These are phyloP conservation scores for Embiotoca jacksoni DNA, from an alignment of 2,113 vertebrate species.

Conservation along the genomic window DNA sequence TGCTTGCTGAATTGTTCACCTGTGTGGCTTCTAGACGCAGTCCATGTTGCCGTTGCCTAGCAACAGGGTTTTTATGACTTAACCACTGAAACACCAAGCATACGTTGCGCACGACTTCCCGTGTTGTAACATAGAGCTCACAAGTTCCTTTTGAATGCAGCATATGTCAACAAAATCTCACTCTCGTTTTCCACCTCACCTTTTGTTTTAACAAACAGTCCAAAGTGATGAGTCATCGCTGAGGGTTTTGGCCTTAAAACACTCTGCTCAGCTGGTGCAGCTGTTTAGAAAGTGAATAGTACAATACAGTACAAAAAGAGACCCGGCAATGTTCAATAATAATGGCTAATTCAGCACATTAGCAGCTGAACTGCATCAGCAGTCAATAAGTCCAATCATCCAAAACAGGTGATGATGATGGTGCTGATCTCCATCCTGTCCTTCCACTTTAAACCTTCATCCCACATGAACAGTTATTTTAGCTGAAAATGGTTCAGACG, in stretches of 20 bases:
- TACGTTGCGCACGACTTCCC: too few relatives aligned
- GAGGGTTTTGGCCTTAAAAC: constrained; percentile 5
- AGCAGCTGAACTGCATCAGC: constrained; percentile 19
- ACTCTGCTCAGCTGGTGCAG: not conserved
- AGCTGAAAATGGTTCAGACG: not conserved
- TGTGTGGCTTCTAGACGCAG: too few relatives aligned
- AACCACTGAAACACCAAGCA: too few relatives aligned
- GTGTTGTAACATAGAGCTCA: too few relatives aligned
- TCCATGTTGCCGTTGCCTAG: too few relatives aligned
- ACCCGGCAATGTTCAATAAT: not conserved
- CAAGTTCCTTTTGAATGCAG: too few relatives aligned
- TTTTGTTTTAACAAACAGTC: constrained; percentile 20
- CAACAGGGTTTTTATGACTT: too few relatives aligned
- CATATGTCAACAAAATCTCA: not conserved
- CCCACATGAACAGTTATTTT: not conserved
- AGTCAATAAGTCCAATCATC: constrained; percentile 31
- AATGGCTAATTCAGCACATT: constrained; percentile 3
- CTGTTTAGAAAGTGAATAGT: not conserved
- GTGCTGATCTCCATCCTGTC: not conserved
- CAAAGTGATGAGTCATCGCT: constrained; percentile 8
- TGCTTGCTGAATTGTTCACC: too few relatives aligned
- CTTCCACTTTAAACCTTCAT: not conserved
- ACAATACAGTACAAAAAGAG: not conserved
- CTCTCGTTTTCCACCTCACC: constrained; percentile 21
- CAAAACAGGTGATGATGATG: constrained; percentile 20